A percentile compares a stretch with the other conserved stretches of the same genome.
phyloP scores from a whole-genome alignment of 1,140 invertebrate species.

The Hestina assimilis region DNA sequence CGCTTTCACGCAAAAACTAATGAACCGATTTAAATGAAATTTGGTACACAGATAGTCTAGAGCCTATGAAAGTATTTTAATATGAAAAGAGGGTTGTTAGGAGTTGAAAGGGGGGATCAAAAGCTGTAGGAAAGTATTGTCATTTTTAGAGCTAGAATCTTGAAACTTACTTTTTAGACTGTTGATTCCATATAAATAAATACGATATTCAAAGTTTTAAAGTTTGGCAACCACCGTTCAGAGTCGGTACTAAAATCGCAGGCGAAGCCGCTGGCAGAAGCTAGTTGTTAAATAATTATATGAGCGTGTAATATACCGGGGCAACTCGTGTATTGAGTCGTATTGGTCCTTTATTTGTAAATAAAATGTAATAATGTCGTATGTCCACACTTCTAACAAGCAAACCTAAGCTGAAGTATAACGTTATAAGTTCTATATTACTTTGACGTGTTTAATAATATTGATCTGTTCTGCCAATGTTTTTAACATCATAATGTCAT shows the following conservation, averaged over 20 bases:
- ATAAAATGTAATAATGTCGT: constrained; percentile 10
- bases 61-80: no score
- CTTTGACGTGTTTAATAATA: neutral
- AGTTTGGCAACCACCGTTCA: neutral
- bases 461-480: constrained; percentile 10
- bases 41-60: no score
- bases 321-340: constrained; percentile 20
- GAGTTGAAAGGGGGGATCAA: no score
- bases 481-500: neutral
- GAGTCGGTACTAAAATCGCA: neutral
- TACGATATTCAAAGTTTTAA: no score
- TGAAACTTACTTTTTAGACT: no score
- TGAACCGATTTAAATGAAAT: no score
- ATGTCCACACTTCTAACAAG: neutral
- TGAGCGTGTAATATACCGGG: constrained; percentile 9
- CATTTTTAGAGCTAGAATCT: no score
- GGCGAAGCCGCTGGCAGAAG: no score
- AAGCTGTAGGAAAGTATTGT: no score
- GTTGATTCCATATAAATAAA: no score
- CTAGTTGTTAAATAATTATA: neutral
- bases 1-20: no score
- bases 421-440: constrained; percentile 2
- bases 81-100: no score
- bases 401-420: neutral
- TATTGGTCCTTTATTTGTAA: constrained; percentile 21